phyloP scores from a whole-genome alignment of 2,888 invertebrate genomes.

The Rhamnusium bicolor region DNA sequence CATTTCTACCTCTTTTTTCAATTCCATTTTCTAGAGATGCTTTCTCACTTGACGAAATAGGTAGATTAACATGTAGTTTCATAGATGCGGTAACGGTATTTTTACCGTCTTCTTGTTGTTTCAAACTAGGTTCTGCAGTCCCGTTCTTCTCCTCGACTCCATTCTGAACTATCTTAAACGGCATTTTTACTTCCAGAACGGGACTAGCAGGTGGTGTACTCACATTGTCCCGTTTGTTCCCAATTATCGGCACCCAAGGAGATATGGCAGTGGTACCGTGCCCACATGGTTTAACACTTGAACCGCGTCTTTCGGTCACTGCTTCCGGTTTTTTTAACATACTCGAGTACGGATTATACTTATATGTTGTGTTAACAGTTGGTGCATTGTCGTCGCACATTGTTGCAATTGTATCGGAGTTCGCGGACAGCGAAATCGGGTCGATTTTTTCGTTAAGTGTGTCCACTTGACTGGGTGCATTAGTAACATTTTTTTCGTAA shows the following conservation, averaged over 20 bases:
- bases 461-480: slow-evolving; percentile 59
- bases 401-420: slow-evolving; percentile 44
- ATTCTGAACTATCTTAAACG: slow-evolving; percentile 49
- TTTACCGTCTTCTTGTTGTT: slow-evolving; percentile 22
- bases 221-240: slow-evolving; percentile 53
- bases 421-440: slow-evolving; percentile 51
- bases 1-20: slow-evolving; percentile 18
- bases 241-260: slow-evolving; percentile 60
- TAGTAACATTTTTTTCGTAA: slow-evolving; percentile 59
- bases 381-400: slow-evolving; percentile 37
- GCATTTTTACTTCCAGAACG: slow-evolving; percentile 60
- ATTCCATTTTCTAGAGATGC: neutral
- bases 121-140: neutral
- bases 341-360: slow-evolving; percentile 53
- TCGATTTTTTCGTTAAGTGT: slow-evolving; percentile 61
- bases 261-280: slow-evolving; percentile 68
- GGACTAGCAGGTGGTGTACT: slow-evolving; percentile 66
- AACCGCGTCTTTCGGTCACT: slow-evolving; percentile 21
- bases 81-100: slow-evolving; percentile 51
- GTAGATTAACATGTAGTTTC: slow-evolving; percentile 47
- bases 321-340: slow-evolving; percentile 49
- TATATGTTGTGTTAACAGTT: slow-evolving; percentile 28
- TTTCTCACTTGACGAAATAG: slow-evolving; percentile 18
- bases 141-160: slow-evolving; percentile 3
- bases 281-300: slow-evolving; percentile 67